Conservation (phyloP, 2,888 invertebrate genomes). For the Rhyacophila evoluta region DNA sequence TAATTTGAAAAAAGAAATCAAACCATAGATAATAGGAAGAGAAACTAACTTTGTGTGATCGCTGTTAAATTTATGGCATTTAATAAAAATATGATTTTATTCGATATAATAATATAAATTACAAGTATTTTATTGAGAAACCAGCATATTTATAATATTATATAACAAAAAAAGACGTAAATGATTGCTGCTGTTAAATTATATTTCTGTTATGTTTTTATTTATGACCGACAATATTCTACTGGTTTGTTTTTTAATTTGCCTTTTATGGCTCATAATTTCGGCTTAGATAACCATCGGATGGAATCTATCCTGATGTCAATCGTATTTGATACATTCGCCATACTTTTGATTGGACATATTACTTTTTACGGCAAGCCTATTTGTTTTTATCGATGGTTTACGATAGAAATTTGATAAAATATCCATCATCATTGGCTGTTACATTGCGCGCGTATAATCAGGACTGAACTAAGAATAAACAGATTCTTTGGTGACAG, state of each 20-base stretch:
- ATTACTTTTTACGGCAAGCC: constrained; percentile 36
- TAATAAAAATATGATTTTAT: too few relatives aligned
- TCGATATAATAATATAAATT: too few relatives aligned
- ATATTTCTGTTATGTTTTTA: constrained; percentile 22
- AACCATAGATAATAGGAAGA: too few relatives aligned
- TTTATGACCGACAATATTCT: constrained; percentile 20
- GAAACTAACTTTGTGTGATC: too few relatives aligned
- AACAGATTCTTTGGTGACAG: too few relatives aligned
- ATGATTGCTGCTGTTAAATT: not conserved
- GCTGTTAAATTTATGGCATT: too few relatives aligned
- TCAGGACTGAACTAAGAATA: too few relatives aligned
- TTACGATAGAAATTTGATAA: constrained; percentile 54
- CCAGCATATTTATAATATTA: not conserved
- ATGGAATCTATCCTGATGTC: constrained; percentile 34
- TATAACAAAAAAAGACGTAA: constrained; percentile 11
- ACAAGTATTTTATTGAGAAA: too few relatives aligned
- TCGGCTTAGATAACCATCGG: constrained; percentile 34
- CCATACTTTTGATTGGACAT: constrained; percentile 34
- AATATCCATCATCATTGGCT: constrained; percentile 49
- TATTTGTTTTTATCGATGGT: constrained; percentile 50
- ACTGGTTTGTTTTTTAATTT: constrained; percentile 42
- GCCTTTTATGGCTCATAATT: constrained; percentile 30
- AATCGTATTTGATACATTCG: constrained; percentile 30
- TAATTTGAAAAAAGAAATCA: too few relatives aligned
- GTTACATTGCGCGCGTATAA: not conserved